A percentile compares a stretch with the other conserved stretches of the same genome.
phyloP scores from a whole-genome alignment of 2,888 invertebrate genomes.

The Zaprionus obscuricornis region DNA sequence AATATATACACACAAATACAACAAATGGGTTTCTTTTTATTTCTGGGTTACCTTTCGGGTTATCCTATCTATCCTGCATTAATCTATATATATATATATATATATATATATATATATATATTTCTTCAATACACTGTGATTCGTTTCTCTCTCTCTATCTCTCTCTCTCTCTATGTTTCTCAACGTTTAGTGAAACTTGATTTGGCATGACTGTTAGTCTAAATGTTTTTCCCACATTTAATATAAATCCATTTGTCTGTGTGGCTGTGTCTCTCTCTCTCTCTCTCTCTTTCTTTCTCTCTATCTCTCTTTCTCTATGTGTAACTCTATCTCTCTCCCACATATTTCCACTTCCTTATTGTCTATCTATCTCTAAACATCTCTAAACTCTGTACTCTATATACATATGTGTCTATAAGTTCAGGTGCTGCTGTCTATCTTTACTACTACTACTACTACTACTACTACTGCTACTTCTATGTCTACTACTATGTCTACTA shows the following conservation, averaged over 20 bases:
- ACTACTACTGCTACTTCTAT: slow-evolving; percentile 19
- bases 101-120: too few relatives aligned
- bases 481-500: slow-evolving; percentile 23
- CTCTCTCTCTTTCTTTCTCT: slow-evolving; percentile 29
- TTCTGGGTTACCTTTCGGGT: slow-evolving; percentile 44
- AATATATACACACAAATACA: slow-evolving; percentile 67
- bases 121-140: slow-evolving; percentile 48
- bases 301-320: slow-evolving; percentile 31
- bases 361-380: slow-evolving; percentile 16
- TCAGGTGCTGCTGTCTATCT: slow-evolving; percentile 45
- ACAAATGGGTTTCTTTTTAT: slow-evolving; percentile 65
- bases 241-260: slow-evolving; percentile 46
- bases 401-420: slow-evolving; percentile 30
- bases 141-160: slow-evolving; percentile 20
- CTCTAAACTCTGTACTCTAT: slow-evolving; percentile 16
- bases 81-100: too few relatives aligned
- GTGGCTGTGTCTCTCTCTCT: slow-evolving; percentile 46
- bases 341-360: too few relatives aligned
- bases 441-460: slow-evolving; percentile 39
- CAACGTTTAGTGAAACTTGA: slow-evolving; percentile 64
- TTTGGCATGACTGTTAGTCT: slow-evolving; percentile 73
- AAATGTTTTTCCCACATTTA: slow-evolving; percentile 59
- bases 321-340: slow-evolving; percentile 13
- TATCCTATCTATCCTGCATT: too few relatives aligned
- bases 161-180: slow-evolving; percentile 42